Evolutionary conservation across 2,113 vertebrate species (phyloP).

Genomic region (Emydocephalus ijimae): DNA sequence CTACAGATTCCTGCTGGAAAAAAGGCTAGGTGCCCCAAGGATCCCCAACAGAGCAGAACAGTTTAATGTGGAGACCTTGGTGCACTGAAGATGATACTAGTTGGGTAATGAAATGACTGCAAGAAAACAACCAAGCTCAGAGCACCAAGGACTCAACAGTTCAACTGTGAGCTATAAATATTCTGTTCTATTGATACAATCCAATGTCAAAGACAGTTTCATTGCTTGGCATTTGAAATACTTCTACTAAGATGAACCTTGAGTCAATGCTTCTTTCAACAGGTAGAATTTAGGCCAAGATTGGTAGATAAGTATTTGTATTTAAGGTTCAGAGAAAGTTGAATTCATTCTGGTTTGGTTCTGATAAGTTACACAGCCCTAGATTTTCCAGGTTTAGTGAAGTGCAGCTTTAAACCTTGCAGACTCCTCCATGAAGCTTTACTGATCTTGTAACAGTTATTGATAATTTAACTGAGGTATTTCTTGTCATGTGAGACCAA

Average conservation of each 20-base stretch:
- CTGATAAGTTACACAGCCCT: background rate
- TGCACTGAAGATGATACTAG: background rate
- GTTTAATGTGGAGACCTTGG: background rate
- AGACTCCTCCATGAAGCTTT: background rate
- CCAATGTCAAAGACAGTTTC: background rate
- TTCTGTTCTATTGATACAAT: background rate
- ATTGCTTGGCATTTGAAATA: background rate
- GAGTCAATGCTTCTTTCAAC: background rate
- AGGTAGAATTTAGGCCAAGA: background rate
- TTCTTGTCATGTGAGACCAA: background rate
- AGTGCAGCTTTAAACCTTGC: background rate
- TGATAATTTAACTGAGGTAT: background rate
- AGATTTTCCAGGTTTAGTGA: background rate
- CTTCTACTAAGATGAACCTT: background rate
- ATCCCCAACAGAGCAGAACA: conserved; percentile 16
- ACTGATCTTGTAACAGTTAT: background rate
- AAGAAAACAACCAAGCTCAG: background rate
- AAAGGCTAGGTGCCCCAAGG: conserved; percentile 21
- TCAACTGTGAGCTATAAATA: background rate
- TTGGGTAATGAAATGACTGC: background rate
- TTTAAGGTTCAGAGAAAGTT: background rate
- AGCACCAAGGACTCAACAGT: background rate
- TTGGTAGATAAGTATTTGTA: background rate
- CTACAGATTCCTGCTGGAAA: conserved; percentile 14
- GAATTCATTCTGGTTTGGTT: background rate